These are phyloP conservation scores for Anser brachyrhynchus DNA, from an alignment of 2,113 vertebrate species.

Conservation along the genomic window DNA sequence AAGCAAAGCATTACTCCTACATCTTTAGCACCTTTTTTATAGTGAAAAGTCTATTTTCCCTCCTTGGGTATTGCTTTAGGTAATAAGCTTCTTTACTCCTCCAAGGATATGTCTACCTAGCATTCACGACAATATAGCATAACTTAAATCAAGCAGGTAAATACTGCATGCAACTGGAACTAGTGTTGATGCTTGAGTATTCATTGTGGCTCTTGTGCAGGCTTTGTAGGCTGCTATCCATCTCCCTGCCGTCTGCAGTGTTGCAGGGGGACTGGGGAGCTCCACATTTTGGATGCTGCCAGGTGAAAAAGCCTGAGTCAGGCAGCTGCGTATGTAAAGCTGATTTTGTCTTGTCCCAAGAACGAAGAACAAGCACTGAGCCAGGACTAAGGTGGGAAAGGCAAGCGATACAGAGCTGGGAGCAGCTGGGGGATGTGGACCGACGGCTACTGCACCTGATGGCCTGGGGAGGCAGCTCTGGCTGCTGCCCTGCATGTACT, in stretches of 20 bases:
- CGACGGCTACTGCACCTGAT: not conserved
- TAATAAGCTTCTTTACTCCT: not conserved
- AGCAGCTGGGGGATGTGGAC: not conserved
- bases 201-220: not conserved
- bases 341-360: not conserved
- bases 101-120: not conserved
- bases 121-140: not conserved
- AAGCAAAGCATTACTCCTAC: not conserved
- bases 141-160: constrained; percentile 4
- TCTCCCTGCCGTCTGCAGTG: not conserved
- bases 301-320: not conserved
- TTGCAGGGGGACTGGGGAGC: not conserved
- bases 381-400: not conserved
- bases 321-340: not conserved
- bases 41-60: not conserved
- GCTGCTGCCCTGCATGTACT: not conserved
- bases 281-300: not conserved
- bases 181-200: not conserved
- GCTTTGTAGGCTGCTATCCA: not conserved
- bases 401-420: not conserved
- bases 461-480: not conserved
- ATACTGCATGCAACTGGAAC: not conserved
- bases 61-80: not conserved
- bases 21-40: not conserved
- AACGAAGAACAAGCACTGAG: not conserved